phyloP scores from a whole-genome alignment of 2,797 vertebrate species.

The Garrulus glandarius region DNA sequence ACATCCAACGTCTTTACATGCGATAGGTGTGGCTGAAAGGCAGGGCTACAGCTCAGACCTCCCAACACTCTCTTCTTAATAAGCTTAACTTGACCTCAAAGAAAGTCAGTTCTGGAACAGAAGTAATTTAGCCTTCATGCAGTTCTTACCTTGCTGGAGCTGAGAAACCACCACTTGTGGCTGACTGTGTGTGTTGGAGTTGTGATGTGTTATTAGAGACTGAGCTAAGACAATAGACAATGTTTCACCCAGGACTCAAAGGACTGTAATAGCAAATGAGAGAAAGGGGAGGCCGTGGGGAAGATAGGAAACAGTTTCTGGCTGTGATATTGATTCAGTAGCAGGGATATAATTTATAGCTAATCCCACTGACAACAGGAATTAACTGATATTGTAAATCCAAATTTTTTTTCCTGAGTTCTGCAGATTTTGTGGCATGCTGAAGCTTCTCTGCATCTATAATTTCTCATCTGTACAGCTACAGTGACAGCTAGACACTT shows the following conservation, averaged over 20 bases:
- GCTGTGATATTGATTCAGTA: not conserved
- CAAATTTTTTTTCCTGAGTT: not conserved
- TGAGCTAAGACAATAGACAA: constrained; percentile 12
- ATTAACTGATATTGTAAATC: not conserved
- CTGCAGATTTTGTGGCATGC: not conserved
- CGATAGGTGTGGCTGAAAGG: not conserved
- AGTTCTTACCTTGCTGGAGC: not conserved
- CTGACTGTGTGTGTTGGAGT: not conserved
- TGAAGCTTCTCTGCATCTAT: not conserved
- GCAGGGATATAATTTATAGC: not conserved
- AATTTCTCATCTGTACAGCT: not conserved
- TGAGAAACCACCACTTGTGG: constrained; percentile 22
- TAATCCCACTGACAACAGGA: not conserved
- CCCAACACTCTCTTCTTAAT: not conserved
- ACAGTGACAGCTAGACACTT: not conserved
- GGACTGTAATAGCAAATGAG: not conserved
- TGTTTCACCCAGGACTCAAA: not conserved
- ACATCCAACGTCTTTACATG: not conserved
- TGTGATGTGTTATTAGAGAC: constrained; percentile 13
- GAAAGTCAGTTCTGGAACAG: not conserved
- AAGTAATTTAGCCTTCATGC: not conserved
- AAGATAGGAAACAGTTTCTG: not conserved
- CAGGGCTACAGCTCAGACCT: not conserved
- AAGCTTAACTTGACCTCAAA: constrained; percentile 11
- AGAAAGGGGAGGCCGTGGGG: not conserved